phyloP scores from a whole-genome alignment of 1,140 invertebrate species.

The Venturia canescens region DNA sequence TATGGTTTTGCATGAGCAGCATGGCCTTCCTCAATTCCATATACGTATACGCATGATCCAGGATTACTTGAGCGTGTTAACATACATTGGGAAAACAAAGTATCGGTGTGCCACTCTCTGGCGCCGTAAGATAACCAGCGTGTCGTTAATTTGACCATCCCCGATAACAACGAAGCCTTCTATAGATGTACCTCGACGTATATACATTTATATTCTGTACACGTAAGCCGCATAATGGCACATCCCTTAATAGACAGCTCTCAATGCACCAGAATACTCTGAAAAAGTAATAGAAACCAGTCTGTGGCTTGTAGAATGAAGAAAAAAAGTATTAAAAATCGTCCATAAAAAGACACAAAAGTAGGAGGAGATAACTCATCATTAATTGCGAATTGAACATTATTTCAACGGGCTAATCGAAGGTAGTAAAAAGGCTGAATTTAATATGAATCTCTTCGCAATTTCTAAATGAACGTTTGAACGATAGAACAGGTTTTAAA shows the following conservation, averaged over 20 bases:
- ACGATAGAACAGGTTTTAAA: no score
- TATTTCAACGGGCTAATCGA: no score
- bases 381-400: no score
- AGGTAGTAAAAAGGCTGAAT: no score
- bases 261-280: neutral
- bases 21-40: neutral
- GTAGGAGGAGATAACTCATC: neutral
- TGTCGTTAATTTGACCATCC: slow-evolving; percentile 40
- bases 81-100: slow-evolving; percentile 4
- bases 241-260: slow-evolving; percentile 23
- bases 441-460: no score
- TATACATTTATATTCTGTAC: neutral
- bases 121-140: slow-evolving; percentile 36
- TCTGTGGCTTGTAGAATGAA: neutral
- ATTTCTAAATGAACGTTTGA: no score
- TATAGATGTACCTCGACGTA: neutral
- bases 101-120: slow-evolving; percentile 17
- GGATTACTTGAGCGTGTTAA: neutral
- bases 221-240: neutral
- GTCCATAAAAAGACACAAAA: neutral
- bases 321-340: neutral
- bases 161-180: slow-evolving; percentile 1
- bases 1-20: neutral
- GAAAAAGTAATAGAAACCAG: slow-evolving; percentile 24
- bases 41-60: slow-evolving; percentile 16